Base-by-base conservation (phyloP, 2,888 invertebrate genomes). In the Hirudinaria manillensis region DNA sequence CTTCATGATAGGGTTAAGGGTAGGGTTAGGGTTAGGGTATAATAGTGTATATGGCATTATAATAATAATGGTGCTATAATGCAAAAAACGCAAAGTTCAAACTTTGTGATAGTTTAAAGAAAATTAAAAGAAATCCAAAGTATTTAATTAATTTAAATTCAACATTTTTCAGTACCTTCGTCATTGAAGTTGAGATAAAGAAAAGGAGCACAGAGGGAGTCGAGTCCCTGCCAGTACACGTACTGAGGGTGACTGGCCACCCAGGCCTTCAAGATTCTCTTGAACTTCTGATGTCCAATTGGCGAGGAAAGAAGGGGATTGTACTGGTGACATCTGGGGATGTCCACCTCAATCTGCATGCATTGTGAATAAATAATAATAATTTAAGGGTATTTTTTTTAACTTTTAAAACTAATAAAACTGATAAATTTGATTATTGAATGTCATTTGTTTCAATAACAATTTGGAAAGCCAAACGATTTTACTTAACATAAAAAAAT, bases 201-300 rank as follows among this genome's bases (percentile, higher is more conserved):
- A 87, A 99, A 99, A 0, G 99, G 99, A 0, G 99, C 99, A 74
- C 95, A 94, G 24, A 99, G 87, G 0, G 98, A 99, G 86, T 99
- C 99, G 75, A 99, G 87, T 0, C 99, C 99, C 87, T 99, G 99
- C 99, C 99, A 99, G 86, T 99, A 99, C 0, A 99, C 99, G 82
- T 97, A 98, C 82, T 95, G 91, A 0, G 93, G 91, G 87, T 97
- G 94, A 77, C 92, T 91, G 16, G 92, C 89, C 3, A 99, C 91
- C 98, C 98, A 98, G 0, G 98, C 96, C 86, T 79, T 99, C 0
- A 99, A 87, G 76, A 99, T 88, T 70, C 96, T 88, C 84, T 95
- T 94, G 77, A 99, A 89, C 82, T 95, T 79, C 2, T 89, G 88
- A 83, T 99, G 99, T 0, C 96, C 98, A 75, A 92, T 91, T 0